phyloP scores from a whole-genome alignment of 2,797 vertebrate genomes.

The Decapterus maruadsi region DNA sequence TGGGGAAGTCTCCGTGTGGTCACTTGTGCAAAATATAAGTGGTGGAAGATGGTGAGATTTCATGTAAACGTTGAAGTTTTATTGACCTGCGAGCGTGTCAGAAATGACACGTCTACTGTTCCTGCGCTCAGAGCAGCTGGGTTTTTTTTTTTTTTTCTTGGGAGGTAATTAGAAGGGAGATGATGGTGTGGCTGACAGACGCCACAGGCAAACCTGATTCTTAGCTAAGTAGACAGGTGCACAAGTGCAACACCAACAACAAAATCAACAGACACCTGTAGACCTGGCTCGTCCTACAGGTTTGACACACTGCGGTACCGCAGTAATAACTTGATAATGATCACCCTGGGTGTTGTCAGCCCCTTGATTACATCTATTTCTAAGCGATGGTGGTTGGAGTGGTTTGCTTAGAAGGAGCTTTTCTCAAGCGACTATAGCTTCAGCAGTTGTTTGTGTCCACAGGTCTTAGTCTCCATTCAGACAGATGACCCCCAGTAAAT shows the following conservation, averaged over 20 bases:
- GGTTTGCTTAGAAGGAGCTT: conserved; percentile 32
- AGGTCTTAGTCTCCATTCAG: conserved; percentile 22
- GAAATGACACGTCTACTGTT: neutral
- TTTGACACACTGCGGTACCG: conserved; percentile 30
- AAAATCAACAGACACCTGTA: conserved; percentile 51
- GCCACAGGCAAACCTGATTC: conserved; percentile 38
- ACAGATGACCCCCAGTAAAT: conserved; percentile 48
- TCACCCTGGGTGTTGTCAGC: conserved; percentile 13
- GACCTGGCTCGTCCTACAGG: conserved; percentile 51
- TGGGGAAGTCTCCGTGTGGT: conserved; percentile 20
- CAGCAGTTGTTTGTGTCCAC: conserved; percentile 34
- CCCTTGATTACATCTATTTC: conserved; percentile 38
- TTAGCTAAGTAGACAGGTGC: conserved; percentile 46
- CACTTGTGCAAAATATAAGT: conserved; percentile 5
- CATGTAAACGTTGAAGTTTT: neutral
- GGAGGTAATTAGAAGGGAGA: conserved; percentile 49
- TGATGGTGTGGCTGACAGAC: conserved; percentile 33
- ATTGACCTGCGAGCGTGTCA: neutral
- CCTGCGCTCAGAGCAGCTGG: conserved; percentile 6
- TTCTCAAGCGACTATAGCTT: neutral
- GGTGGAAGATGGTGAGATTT: conserved; percentile 2
- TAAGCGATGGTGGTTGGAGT: conserved; percentile 31
- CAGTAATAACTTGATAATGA: conserved; percentile 50
- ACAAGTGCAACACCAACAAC: conserved; percentile 30
- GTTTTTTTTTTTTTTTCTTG: neutral